These are phyloP conservation scores for Drosophila subsilvestris DNA, from an alignment of 2,888 invertebrate species.

Conservation along the genomic window DNA sequence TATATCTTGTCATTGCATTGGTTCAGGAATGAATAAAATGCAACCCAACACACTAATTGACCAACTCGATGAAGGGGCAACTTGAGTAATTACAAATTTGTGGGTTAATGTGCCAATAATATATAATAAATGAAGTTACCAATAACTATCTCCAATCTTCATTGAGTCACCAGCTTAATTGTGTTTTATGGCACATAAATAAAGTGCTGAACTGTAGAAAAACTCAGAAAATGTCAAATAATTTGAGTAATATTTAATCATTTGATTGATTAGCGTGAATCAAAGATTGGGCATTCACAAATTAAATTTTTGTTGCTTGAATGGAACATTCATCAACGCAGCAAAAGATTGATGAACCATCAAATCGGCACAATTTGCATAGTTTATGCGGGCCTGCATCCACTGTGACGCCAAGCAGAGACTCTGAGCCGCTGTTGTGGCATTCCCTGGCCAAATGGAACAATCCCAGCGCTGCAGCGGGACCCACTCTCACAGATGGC, in stretches of 20 bases:
- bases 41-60: neutral
- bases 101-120: neutral
- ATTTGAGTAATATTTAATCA: neutral
- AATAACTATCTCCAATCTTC: no score
- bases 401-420: neutral
- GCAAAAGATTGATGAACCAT: slow-evolving; percentile 12
- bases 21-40: neutral
- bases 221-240: neutral
- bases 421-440: neutral
- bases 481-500: slow-evolving; percentile 10
- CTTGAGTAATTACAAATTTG: neutral
- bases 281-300: slow-evolving; percentile 3
- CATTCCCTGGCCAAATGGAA: slow-evolving; percentile 6
- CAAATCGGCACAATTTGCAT: slow-evolving; percentile 15
- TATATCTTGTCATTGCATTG: neutral
- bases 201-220: no score
- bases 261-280: slow-evolving; percentile 11
- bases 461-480: slow-evolving; percentile 1
- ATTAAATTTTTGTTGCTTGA: neutral
- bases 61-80: neutral
- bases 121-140: no score
- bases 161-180: no score
- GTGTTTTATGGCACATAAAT: no score
- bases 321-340: slow-evolving; percentile 14
- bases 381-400: neutral